Base-by-base conservation (phyloP, 2,797 vertebrate genomes). In the Pelodytes ibericus region DNA sequence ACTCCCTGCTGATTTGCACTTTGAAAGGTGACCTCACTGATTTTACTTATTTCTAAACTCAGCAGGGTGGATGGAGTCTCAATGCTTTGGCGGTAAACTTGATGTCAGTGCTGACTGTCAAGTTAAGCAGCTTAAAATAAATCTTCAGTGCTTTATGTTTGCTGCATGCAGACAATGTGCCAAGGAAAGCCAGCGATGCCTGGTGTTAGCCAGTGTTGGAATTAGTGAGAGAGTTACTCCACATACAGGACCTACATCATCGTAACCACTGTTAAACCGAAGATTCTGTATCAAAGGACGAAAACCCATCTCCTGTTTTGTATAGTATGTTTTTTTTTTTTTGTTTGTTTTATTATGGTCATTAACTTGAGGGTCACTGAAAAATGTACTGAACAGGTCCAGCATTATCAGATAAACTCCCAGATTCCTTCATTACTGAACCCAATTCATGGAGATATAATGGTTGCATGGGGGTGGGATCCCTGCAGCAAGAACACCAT, bases 401-500 rank as follows among this genome's bases (percentile, higher is more conserved):
- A n/a, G n/a, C n/a, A n/a, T n/a, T n/a, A n/a, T n/a, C n/a, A n/a
- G n/a, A n/a, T n/a, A n/a, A n/a, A n/a, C n/a, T n/a, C n/a, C n/a
- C n/a, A n/a, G n/a, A n/a, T n/a, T n/a, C n/a, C n/a, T n/a, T n/a
- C n/a, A n/a, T n/a, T 44, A 6, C 33, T 6, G 33, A 15, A 10
- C 18, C 15, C 18, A 16, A 15, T 13, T 44, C 13, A 13, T 36
- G 33, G 30, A 60, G 56, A 47, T 67, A 60, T 33, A 36, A 63
- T 51, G 16, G 41, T 36, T 16, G 20, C 20, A 51, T 41, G 7
- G 59, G 39, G 41, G 24, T 22, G 33, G 24, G 30, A 36, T 49
- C 24, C 8, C 1, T 5, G 33, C 9, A 22, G 65, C 65, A 29
- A 75, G 73, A 30, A 75, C 39, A 74, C 66, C 72, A 68, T 75